Evolutionary conservation across 2,797 vertebrate species (phyloP).

Genomic region (Linurgus olivaceus): DNA sequence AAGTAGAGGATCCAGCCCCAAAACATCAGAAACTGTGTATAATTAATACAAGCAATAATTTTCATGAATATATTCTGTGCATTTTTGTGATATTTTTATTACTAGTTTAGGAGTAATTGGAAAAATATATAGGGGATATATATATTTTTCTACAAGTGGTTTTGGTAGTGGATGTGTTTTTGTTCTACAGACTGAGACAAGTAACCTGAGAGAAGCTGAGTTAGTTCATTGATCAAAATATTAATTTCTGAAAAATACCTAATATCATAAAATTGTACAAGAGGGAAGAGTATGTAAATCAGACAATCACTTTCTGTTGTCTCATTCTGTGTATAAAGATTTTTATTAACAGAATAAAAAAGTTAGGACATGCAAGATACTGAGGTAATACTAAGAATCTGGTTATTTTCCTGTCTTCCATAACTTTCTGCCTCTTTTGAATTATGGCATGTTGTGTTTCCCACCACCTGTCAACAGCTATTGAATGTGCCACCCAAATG

Average conservation of each 20-base stretch:
- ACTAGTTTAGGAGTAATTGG: neutral
- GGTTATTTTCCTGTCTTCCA: neutral
- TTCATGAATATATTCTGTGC: neutral
- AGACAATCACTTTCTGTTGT: neutral
- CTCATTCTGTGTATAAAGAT: neutral
- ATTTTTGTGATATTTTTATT: neutral
- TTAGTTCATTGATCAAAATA: neutral
- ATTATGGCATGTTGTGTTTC: neutral
- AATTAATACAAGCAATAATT: neutral
- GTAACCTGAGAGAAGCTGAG: neutral
- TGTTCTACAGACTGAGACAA: neutral
- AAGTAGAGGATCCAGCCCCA: neutral
- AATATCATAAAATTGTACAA: neutral
- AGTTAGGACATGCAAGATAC: neutral
- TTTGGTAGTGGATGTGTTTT: neutral
- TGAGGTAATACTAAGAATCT: neutral
- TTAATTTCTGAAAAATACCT: neutral
- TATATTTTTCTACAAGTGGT: neutral
- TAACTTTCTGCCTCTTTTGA: slow-evolving; percentile 12
- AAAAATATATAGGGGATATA: neutral
- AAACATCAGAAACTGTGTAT: neutral
- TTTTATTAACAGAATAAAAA: neutral
- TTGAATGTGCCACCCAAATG: neutral
- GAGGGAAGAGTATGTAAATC: neutral
- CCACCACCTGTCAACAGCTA: neutral